These are phyloP conservation scores for Eonycteris spelaea DNA, from an alignment of 2,113 vertebrate genomes.

Conservation along the genomic window DNA sequence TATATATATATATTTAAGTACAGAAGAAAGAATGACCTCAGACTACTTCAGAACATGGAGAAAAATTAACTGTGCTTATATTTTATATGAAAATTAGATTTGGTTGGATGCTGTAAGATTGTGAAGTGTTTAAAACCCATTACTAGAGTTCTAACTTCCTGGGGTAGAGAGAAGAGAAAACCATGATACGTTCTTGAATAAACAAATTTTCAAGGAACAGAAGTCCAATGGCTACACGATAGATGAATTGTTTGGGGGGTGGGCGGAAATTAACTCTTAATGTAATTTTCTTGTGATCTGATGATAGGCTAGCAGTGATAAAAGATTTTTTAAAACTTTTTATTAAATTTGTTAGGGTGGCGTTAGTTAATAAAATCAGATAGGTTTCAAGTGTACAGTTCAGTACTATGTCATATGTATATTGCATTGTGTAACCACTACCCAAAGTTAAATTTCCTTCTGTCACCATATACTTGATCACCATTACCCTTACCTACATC, in stretches of 20 bases:
- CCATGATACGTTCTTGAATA: background rate
- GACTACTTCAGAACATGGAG: background rate
- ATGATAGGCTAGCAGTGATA: background rate
- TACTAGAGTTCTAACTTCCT: background rate
- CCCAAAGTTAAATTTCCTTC: too few relatives aligned
- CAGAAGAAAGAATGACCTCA: background rate
- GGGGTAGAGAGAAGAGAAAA: background rate
- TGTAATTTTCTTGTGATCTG: background rate
- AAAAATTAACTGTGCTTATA: background rate
- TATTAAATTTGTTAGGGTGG: too few relatives aligned
- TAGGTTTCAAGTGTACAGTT: too few relatives aligned
- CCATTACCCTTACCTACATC: too few relatives aligned
- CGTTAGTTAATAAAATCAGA: too few relatives aligned
- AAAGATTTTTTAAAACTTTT: background rate
- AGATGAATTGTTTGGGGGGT: background rate
- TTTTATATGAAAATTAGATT: background rate
- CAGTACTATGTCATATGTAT: too few relatives aligned
- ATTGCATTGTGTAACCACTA: too few relatives aligned
- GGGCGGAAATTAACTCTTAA: background rate
- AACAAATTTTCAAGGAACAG: background rate
- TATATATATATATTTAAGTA: too few relatives aligned
- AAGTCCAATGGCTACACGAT: background rate
- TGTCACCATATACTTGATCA: too few relatives aligned
- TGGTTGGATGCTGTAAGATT: background rate
- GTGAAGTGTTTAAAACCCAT: background rate